Percentiles rank a stretch among this genome's conserved stretches.
phyloP scores from a whole-genome alignment of 92 coral and sea anemone species.

The Actinernus sp. region DNA sequence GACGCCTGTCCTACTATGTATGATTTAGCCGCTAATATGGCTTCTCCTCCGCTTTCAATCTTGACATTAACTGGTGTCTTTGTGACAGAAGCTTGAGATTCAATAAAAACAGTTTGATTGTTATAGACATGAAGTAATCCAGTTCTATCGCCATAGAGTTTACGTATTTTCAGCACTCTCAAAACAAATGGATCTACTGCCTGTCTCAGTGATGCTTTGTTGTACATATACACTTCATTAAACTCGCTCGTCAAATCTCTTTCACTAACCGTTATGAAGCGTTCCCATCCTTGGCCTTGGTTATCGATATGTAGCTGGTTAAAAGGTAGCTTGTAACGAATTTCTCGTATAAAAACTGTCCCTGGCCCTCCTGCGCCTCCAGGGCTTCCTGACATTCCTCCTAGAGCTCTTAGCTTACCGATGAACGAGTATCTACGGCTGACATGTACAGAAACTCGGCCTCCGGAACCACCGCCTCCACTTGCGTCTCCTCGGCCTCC shows the following conservation, averaged over 20 bases:
- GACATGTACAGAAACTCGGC: slow-evolving; percentile 50
- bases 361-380: slow-evolving; percentile 65
- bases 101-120: slow-evolving; percentile 37
- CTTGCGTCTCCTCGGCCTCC: slow-evolving; percentile 66
- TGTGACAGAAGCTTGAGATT: slow-evolving; percentile 26
- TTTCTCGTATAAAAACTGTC: slow-evolving; percentile 52
- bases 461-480: slow-evolving; percentile 72
- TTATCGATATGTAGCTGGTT: slow-evolving; percentile 57
- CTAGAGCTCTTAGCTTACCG: slow-evolving; percentile 53
- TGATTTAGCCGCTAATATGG: slow-evolving; percentile 35
- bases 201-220: slow-evolving; percentile 58
- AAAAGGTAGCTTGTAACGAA: slow-evolving; percentile 36
- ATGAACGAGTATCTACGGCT: slow-evolving; percentile 23
- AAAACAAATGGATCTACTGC: slow-evolving; percentile 10
- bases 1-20: slow-evolving; percentile 42
- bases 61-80: slow-evolving; percentile 51
- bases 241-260: slow-evolving; percentile 15
- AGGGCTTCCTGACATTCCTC: slow-evolving; percentile 30
- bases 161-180: slow-evolving; percentile 22
- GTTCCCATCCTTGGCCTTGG: slow-evolving; percentile 42
- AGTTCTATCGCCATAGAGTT: slow-evolving; percentile 50
- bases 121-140: slow-evolving; percentile 56
- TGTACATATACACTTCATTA: slow-evolving; percentile 46
- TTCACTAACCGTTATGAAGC: slow-evolving; percentile 57
- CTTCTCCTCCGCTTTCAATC: slow-evolving; percentile 51